A percentile compares a stretch with the other conserved stretches of the same genome.
phyloP scores from a whole-genome alignment of 2,888 invertebrate species.

The Drosophila longiperda region DNA sequence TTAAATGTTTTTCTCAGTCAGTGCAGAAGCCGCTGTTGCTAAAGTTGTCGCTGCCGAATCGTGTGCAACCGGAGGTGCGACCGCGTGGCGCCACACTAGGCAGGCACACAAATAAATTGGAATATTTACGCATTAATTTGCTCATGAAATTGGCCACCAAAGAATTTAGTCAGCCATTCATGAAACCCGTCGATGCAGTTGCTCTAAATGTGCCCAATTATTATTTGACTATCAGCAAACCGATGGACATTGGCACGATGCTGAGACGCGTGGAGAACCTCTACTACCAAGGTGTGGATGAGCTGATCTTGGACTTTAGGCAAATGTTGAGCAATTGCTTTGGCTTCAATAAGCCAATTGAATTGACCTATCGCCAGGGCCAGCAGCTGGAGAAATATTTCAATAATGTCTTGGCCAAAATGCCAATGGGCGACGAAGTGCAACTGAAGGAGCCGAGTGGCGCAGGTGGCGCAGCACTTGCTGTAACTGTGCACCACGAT shows the following conservation, averaged over 20 bases:
- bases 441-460: not conserved
- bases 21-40: not conserved
- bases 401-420: not conserved
- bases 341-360: not conserved
- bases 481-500: not conserved
- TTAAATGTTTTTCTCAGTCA: not conserved
- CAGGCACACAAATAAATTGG: not conserved
- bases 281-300: not conserved
- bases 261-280: not conserved
- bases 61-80: not conserved
- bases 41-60: not conserved
- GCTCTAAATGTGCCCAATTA: not conserved
- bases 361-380: not conserved
- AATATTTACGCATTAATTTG: not conserved
- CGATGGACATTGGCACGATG: not conserved
- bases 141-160: not conserved
- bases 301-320: not conserved
- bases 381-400: not conserved
- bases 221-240: not conserved
- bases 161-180: not conserved
- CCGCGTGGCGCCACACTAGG: not conserved
- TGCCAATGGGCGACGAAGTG: not conserved
- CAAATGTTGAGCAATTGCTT: not conserved
- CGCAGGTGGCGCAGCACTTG: not conserved
- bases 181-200: not conserved